A percentile compares a stretch with the other conserved stretches of the same genome.
Conservation (phyloP, 2,888 invertebrate genomes). For the Phymatocera aterrima region DNA sequence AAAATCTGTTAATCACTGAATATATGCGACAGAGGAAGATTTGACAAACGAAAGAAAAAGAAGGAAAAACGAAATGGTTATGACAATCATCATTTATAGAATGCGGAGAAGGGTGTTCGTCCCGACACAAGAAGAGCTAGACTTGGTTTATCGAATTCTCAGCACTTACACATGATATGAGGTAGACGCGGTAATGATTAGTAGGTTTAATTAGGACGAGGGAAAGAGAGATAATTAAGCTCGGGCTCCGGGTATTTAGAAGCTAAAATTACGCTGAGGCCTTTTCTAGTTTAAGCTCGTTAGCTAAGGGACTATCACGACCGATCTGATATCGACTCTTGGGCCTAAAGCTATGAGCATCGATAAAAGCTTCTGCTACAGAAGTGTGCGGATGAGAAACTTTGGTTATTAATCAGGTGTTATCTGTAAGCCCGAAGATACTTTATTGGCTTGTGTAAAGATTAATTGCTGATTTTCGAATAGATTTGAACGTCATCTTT, state of each 20-base stretch:
- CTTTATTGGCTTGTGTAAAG: conserved; percentile 37
- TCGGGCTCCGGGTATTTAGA: conserved; percentile 24
- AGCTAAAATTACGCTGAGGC: conserved; percentile 19
- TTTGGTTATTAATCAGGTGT: conserved; percentile 46
- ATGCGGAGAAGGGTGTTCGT: too few relatives aligned
- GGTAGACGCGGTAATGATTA: conserved; percentile 1
- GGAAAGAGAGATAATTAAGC: conserved; percentile 14
- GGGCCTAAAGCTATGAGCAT: conserved; percentile 43
- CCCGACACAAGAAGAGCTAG: too few relatives aligned
- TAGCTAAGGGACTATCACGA: conserved; percentile 43
- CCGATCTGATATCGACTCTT: conserved; percentile 43
- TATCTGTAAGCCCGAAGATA: conserved; percentile 38
- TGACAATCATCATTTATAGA: too few relatives aligned
- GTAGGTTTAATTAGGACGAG: conserved; percentile 23
- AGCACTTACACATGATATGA: not conserved
- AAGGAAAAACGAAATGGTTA: too few relatives aligned
- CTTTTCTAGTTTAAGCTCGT: conserved; percentile 44
- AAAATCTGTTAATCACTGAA: not conserved
- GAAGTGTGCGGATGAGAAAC: conserved; percentile 35
- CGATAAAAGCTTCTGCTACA: conserved; percentile 41
- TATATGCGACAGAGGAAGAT: not conserved
- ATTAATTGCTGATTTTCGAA: conserved; percentile 42
- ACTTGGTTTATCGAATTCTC: not conserved
- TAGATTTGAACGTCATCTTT: conserved; percentile 41
- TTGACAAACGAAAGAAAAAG: not conserved